Evolutionary conservation across 2,113 vertebrate genomes (phyloP), one percentile per base, ranked within the genome.

Genomic region (Periophthalmus modestus): DNA sequence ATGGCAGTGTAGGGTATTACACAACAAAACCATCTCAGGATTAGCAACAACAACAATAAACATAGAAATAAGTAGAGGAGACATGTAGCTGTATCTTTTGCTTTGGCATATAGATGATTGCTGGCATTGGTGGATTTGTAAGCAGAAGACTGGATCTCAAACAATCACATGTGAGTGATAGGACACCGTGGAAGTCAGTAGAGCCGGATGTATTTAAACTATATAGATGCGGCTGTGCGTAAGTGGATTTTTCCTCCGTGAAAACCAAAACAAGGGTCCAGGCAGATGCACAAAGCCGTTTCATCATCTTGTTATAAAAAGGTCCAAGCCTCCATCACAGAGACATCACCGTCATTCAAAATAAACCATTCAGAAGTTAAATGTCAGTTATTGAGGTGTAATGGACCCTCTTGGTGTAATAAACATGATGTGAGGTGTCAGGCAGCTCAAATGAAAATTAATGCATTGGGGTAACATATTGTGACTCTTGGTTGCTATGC

Each of bases 51-150:
- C 77, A 87, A 92, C 90, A 92, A 92, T 91, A 85, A 89, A 90
- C 85, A 86, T 87, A 79, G 89, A 89, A 92, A 91, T 89, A 91
- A 93, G 90, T 91, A 84, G 82, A 90, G 88, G 85, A 89, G 57
- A 92, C 86, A 90, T 87, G 89, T 89, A 87, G 57, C 87, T 28
- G 28, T 28, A 88, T 91, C 90, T 88, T 85, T 90, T 91, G 87
- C 87, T 90, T 90, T 87, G 89, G 90, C 89, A 92, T 87, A 59
- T 86, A 91, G 90, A 88, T 92, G 91, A 92, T 82, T 87, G 88
- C 87, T 91, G 91, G 91, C 92, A 90, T 90, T 76, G 91, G 92
- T 85, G 91, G 92, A 92, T 92, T 93, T 92, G 91, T 92, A 90
- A 92, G 91, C 89, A 92, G 90, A 92, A 92, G 89, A 92, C 52